Evolutionary conservation across 2,797 vertebrate species (phyloP).

Genomic region (Crossoptilon crossoptilon): DNA sequence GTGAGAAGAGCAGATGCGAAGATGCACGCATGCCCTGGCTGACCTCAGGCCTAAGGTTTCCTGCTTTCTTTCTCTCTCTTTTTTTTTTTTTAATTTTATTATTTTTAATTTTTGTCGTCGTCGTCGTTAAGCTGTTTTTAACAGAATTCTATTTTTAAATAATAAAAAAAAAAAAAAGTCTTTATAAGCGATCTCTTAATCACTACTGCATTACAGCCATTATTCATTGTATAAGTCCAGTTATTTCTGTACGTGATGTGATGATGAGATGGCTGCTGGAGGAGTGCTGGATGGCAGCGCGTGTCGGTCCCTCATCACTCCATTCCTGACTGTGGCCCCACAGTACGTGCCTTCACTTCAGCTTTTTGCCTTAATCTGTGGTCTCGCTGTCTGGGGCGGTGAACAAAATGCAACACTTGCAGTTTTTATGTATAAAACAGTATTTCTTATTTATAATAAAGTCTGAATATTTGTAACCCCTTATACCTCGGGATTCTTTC

Average conservation of each 20-base stretch:
- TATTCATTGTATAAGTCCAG: slow-evolving; percentile 77
- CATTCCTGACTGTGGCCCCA: slow-evolving; percentile 67
- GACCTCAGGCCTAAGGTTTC: slow-evolving; percentile 67
- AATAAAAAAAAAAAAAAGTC: slow-evolving; percentile 67
- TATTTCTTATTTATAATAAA: slow-evolving; percentile 98
- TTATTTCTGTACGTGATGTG: slow-evolving; percentile 70
- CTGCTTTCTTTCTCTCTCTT: slow-evolving; percentile 11
- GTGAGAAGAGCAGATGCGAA: slow-evolving; percentile 59
- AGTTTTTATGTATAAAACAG: slow-evolving; percentile 91
- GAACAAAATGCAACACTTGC: slow-evolving; percentile 87
- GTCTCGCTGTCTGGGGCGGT: slow-evolving; percentile 81
- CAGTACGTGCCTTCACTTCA: slow-evolving; percentile 77
- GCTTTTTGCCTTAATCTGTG: slow-evolving; percentile 80
- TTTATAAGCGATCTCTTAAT: slow-evolving; percentile 76
- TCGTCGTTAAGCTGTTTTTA: slow-evolving; percentile 65
- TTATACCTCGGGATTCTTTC: slow-evolving; percentile 69
- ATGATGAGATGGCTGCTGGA: slow-evolving; percentile 69
- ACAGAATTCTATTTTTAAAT: slow-evolving; percentile 83
- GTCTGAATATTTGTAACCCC: slow-evolving; percentile 90
- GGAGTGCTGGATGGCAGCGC: background rate
- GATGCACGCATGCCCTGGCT: slow-evolving; percentile 33
- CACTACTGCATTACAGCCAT: slow-evolving; percentile 76
- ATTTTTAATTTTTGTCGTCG: background rate
- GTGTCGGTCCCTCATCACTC: slow-evolving; percentile 49
- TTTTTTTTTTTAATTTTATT: no score